phyloP scores from a whole-genome alignment of 2,888 invertebrate species.

The Drosophila yooni region DNA sequence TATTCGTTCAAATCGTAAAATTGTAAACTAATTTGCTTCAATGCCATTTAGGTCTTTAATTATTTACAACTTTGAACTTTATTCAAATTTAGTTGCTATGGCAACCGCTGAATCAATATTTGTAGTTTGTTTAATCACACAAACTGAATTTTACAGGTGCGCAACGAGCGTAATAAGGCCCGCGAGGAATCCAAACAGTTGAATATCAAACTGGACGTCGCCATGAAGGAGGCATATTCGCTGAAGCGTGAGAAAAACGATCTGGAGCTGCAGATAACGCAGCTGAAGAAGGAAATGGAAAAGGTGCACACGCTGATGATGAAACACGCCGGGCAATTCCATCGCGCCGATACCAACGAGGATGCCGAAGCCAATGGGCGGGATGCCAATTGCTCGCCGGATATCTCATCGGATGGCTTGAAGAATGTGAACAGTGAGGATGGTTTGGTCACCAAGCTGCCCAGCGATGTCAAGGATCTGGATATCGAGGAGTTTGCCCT shows the following conservation, averaged over 20 bases:
- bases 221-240: slow-evolving; percentile 90
- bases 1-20: neutral
- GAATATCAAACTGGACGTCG: slow-evolving; percentile 91
- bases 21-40: too few relatives aligned
- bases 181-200: slow-evolving; percentile 95
- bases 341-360: slow-evolving; percentile 85
- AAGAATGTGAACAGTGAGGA: slow-evolving; percentile 85
- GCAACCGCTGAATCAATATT: slow-evolving; percentile 57
- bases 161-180: slow-evolving; percentile 96
- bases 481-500: slow-evolving; percentile 88
- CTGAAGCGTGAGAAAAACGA: slow-evolving; percentile 92
- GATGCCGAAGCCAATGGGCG: slow-evolving; percentile 84
- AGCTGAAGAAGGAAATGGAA: slow-evolving; percentile 92
- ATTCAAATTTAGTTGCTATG: slow-evolving; percentile 52
- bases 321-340: slow-evolving; percentile 90
- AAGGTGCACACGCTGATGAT: slow-evolving; percentile 89
- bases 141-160: slow-evolving; percentile 86
- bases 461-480: slow-evolving; percentile 82
- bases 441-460: slow-evolving; percentile 81
- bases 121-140: slow-evolving; percentile 19
- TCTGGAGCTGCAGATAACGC: slow-evolving; percentile 90
- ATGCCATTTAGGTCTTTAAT: neutral
- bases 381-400: slow-evolving; percentile 84
- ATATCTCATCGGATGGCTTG: slow-evolving; percentile 85
- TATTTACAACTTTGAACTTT: neutral